phyloP scores from a whole-genome alignment of 2,113 vertebrate species.

The Phycodurus eques region DNA sequence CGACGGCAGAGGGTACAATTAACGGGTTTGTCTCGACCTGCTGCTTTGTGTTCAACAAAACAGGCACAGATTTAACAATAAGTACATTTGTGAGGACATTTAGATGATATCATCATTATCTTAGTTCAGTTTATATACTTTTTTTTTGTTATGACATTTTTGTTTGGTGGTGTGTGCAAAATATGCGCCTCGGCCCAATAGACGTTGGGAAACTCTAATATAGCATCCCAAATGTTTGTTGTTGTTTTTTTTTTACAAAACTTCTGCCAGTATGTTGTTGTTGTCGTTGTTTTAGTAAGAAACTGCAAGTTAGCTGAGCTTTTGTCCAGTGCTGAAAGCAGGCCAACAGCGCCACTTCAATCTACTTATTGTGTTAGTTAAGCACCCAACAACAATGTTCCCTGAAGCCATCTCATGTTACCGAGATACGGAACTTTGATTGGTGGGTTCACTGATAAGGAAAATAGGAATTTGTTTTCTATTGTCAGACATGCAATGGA shows the following conservation, averaged over 20 bases:
- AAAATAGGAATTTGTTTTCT: not conserved
- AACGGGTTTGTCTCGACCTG: too few species aligned
- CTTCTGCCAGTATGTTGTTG: conserved; percentile 24
- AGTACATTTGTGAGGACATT: conserved; percentile 30
- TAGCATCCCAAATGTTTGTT: too few species aligned
- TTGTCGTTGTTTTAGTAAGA: conserved; percentile 17
- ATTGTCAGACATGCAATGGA: too few species aligned
- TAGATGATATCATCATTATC: not conserved
- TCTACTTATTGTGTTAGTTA: not conserved
- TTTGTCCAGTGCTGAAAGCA: not conserved
- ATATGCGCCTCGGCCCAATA: too few species aligned
- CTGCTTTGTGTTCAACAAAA: too few species aligned
- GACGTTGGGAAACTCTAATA: too few species aligned
- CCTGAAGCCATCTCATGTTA: not conserved
- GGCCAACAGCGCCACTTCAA: conserved; percentile 1
- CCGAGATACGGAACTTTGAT: not conserved
- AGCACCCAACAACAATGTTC: not conserved
- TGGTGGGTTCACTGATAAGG: not conserved
- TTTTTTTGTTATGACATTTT: conserved; percentile 15
- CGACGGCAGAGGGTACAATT: too few species aligned
- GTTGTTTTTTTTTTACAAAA: conserved; percentile 5
- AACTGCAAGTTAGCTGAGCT: conserved; percentile 41
- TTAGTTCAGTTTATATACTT: not conserved
- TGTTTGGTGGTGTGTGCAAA: not conserved
- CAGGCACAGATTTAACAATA: too few species aligned